Evolutionary conservation across 2,888 invertebrate genomes (phyloP).

Genomic region (Cephus nigrinus): DNA sequence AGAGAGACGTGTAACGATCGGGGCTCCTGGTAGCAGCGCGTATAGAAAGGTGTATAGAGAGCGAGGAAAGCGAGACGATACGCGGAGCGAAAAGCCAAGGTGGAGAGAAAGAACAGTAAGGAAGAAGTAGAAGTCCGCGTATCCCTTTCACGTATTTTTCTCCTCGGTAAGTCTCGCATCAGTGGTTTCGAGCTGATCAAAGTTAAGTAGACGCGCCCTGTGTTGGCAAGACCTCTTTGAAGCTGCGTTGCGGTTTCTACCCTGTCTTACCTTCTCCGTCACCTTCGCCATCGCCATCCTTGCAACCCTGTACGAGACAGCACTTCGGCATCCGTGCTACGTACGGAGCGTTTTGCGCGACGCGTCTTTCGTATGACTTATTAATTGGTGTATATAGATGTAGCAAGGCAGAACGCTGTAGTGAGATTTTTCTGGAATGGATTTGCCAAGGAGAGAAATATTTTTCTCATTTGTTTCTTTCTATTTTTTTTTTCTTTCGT

Average conservation of each 20-base stretch:
- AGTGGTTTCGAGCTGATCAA: constrained; percentile 63
- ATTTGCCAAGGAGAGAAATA: neutral
- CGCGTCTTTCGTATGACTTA: neutral
- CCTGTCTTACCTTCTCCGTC: constrained; percentile 43
- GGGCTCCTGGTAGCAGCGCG: neutral
- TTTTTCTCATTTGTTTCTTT: neutral
- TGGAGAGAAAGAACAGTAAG: neutral
- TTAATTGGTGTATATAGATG: neutral
- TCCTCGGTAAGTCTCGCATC: constrained; percentile 50
- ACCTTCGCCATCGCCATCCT: constrained; percentile 22
- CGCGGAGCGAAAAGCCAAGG: constrained; percentile 3
- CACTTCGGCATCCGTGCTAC: neutral
- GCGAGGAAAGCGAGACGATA: neutral
- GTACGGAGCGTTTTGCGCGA: neutral
- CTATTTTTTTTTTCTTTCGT: neutral
- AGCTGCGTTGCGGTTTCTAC: constrained; percentile 59
- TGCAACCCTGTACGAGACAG: constrained; percentile 17
- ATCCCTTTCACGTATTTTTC: constrained; percentile 22
- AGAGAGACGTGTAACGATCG: neutral
- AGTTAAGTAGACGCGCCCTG: constrained; percentile 62
- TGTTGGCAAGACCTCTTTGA: constrained; percentile 51
- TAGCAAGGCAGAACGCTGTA: neutral
- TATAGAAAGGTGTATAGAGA: neutral
- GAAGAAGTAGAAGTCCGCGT: constrained; percentile 3
- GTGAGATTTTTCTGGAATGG: neutral